Base-by-base conservation (phyloP, 1,140 invertebrate genomes). In the Sarcophaga bullata region DNA sequence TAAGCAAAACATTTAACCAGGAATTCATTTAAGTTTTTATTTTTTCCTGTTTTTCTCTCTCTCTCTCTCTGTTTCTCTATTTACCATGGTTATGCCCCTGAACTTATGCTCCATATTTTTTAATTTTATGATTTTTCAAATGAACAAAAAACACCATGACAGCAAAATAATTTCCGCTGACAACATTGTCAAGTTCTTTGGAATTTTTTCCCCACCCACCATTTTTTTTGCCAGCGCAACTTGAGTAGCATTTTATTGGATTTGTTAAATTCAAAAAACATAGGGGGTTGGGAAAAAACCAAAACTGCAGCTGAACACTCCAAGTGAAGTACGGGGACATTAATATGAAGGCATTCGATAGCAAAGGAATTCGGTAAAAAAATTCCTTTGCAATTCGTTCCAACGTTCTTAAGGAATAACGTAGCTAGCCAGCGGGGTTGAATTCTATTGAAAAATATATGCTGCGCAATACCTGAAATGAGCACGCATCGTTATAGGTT, bases 81-180 rank as follows among this genome's bases (percentile, higher is more conserved):
- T 17, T 25, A 62, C 15, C 19, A 17, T 72, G 17, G 19, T 72
- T 25, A 72, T 25, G 62, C 8, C 62, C 17, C 62, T 9, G 6
- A 19, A 72, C 62, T 19, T 17, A n/a, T 72, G 62, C 6, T 4
- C 19, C 58, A 10, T 17, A 7, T 62, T 17, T 7, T 17, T 7
- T 17, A 1, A 3, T 15, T 17, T n/a, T n/a, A 62, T 15, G 58
- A 62, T 6, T n/a, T 17, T 7, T 17, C 8, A 62, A 62, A 72
- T 8, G n/a, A n/a, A 19, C 19, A 11, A 25, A 46, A 48, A 75
- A 25, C 54, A 37, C 17, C 49, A 80, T 80, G 54, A 37, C 78
- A 80, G 49, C 49, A 17, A 50, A 54, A 80, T 80, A 80, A 80
- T 80, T 37, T 80, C 54, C 54, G 49, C 50, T 80, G 49, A 54